These are phyloP conservation scores for Psephotus haematonotus DNA, from an alignment of 2,113 vertebrate species.

Conservation along the genomic window DNA sequence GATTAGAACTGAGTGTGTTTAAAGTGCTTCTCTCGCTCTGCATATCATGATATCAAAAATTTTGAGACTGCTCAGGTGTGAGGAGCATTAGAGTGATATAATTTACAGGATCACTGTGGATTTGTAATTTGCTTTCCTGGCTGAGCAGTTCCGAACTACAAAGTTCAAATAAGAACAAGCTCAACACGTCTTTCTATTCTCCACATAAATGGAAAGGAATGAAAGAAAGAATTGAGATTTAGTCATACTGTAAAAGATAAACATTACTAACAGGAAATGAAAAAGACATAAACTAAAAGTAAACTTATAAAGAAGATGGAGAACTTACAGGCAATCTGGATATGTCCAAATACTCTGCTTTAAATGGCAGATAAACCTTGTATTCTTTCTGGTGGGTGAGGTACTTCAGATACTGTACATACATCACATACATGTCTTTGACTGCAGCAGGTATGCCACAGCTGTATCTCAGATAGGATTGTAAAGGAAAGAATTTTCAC, in stretches of 20 bases:
- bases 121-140: background rate
- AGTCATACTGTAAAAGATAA: background rate
- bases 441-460: background rate
- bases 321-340: background rate
- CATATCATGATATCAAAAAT: background rate
- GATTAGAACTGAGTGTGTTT: background rate
- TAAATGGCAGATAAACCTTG: background rate
- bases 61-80: background rate
- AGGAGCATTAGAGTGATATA: background rate
- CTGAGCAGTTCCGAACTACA: background rate
- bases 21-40: background rate
- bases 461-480: background rate
- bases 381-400: background rate
- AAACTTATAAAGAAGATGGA: background rate
- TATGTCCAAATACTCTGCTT: background rate
- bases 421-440: background rate
- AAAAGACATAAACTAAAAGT: background rate
- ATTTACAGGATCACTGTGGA: background rate
- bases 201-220: background rate
- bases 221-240: background rate
- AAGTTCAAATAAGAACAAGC: background rate
- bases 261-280: background rate
- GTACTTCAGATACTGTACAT: background rate
- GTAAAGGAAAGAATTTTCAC: background rate
- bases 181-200: background rate